These are phyloP conservation scores for Drosophila kikkawai DNA, from an alignment of 1,140 invertebrate genomes.

Conservation along the genomic window DNA sequence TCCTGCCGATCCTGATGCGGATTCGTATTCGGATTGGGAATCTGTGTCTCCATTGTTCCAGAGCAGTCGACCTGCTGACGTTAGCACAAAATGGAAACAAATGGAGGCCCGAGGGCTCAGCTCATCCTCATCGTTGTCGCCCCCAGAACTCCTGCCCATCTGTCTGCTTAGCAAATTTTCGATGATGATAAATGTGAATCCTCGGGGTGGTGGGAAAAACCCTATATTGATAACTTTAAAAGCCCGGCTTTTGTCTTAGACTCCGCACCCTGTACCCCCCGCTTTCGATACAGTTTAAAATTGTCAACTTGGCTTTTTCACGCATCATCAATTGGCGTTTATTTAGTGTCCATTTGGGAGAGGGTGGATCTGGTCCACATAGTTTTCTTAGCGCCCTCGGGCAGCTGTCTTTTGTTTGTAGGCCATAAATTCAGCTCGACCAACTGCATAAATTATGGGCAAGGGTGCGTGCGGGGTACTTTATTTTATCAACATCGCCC, in stretches of 20 bases:
- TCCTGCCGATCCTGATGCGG: constrained; percentile 40
- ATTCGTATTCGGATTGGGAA: constrained; percentile 23
- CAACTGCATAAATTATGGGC: constrained; percentile 73
- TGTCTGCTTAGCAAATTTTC: constrained; percentile 68
- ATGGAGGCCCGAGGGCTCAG: constrained; percentile 55
- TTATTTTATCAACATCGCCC: constrained; percentile 68
- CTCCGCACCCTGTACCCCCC: neutral
- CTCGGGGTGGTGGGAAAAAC: constrained; percentile 20
- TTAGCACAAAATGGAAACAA: constrained; percentile 82
- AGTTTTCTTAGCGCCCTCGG: constrained; percentile 59
- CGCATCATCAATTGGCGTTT: constrained; percentile 80
- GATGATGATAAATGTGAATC: constrained; percentile 77
- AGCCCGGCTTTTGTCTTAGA: constrained; percentile 23
- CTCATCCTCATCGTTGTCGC: neutral
- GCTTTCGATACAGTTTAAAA: constrained; percentile 72
- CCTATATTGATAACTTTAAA: constrained; percentile 43
- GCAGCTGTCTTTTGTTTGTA: constrained; percentile 78
- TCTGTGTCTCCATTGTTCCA: constrained; percentile 64
- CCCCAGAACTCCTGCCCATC: constrained; percentile 15
- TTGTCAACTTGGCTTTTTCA: constrained; percentile 78
- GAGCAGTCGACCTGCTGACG: constrained; percentile 73
- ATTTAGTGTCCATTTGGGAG: constrained; percentile 71
- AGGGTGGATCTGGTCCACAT: constrained; percentile 21
- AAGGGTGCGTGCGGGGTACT: constrained; percentile 65
- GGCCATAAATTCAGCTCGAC: constrained; percentile 70